These are phyloP conservation scores for Adela reaumurella DNA, from an alignment of 2,888 invertebrate genomes.

Conservation along the genomic window DNA sequence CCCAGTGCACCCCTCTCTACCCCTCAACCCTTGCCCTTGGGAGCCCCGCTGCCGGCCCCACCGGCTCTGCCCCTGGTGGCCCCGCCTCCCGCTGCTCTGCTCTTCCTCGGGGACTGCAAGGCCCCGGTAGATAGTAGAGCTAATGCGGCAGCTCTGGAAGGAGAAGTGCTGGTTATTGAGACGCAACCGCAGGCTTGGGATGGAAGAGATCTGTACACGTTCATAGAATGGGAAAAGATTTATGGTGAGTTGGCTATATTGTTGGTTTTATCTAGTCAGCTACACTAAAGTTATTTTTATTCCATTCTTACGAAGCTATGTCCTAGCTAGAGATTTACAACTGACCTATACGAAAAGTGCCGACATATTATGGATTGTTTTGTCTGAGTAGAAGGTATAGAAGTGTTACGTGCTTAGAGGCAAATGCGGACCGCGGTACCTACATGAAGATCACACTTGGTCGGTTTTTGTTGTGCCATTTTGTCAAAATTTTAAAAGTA, in stretches of 20 bases:
- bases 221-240: constrained; percentile 48
- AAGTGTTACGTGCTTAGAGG: too few relatives aligned
- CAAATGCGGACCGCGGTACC: too few relatives aligned
- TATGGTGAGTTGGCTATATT: constrained; percentile 44
- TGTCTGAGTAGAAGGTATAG: neutral
- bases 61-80: constrained; percentile 17
- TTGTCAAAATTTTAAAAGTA: too few relatives aligned
- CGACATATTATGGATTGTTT: too few relatives aligned
- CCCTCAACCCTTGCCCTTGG: constrained; percentile 29
- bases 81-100: constrained; percentile 38
- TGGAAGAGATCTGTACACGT: constrained; percentile 45
- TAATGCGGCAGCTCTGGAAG: constrained; percentile 54
- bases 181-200: constrained; percentile 54
- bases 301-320: neutral
- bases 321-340: too few relatives aligned
- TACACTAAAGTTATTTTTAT: constrained; percentile 1
- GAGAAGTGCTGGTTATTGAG: constrained; percentile 62
- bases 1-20: constrained; percentile 38
- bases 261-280: too few relatives aligned
- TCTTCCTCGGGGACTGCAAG: constrained; percentile 60
- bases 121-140: constrained; percentile 61
- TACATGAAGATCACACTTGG: too few relatives aligned
- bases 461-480: too few relatives aligned
- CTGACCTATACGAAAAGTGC: too few relatives aligned
- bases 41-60: constrained; percentile 27